phyloP scores from a whole-genome alignment of 2,113 vertebrate species.

The Megaceryle maxima region DNA sequence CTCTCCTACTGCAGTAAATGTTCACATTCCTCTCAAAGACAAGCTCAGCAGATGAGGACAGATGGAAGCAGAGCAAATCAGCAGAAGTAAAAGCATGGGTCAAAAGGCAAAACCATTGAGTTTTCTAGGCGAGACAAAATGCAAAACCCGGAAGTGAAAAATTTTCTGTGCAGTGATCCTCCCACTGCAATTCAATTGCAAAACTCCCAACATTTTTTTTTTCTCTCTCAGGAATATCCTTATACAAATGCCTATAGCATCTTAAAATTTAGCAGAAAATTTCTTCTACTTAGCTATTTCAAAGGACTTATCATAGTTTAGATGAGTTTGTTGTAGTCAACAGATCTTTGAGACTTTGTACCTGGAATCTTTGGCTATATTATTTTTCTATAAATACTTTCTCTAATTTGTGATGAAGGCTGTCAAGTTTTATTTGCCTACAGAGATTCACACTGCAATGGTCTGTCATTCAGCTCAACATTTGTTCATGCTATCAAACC shows the following conservation, averaged over 20 bases:
- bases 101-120: neutral
- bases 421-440: neutral
- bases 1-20: neutral
- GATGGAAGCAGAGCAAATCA: neutral
- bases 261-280: neutral
- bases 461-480: neutral
- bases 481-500: neutral
- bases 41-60: neutral
- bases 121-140: neutral
- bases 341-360: neutral
- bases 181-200: neutral
- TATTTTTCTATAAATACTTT: neutral
- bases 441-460: neutral
- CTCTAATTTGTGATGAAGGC: neutral
- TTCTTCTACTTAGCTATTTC: neutral
- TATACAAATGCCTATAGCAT: neutral
- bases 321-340: neutral
- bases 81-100: neutral
- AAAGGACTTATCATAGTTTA: neutral
- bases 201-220: neutral
- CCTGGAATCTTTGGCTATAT: neutral
- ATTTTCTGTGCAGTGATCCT: neutral
- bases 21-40: neutral
- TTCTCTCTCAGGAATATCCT: neutral
- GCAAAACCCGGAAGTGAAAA: neutral